Evolutionary conservation across 2,113 vertebrate genomes (phyloP), one percentile per base, ranked within the genome.

Genomic region (Takifugu flavidus): DNA sequence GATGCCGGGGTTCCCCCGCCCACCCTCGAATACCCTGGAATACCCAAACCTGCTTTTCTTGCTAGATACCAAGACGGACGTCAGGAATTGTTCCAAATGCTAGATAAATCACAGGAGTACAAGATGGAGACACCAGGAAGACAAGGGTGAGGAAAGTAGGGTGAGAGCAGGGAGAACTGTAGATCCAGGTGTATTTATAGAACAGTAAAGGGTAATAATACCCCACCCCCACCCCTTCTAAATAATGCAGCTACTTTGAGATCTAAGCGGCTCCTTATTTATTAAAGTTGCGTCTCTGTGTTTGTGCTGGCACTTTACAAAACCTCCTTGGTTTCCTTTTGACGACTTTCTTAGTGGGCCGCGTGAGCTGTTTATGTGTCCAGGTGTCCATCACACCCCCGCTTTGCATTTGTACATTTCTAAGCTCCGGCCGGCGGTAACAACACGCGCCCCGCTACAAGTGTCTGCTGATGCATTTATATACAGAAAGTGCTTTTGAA

Each of bases 171-270:
- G 79, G 67, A 71, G 78, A 79, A 74, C 84, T 82, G 86, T 73
- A 76, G 71, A 79, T 86, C 69, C 58, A 83, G 73, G 79, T 83
- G 71, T 87, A 87, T 87, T 85, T 89, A 84, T 87, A 86, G 67
- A 67, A 44, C 65, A 56, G 45, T 15, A 75, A 85, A 58, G 49
- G 29, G 47, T 72, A 60, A 67, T 3, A 49, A 54, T 61, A 45
- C 52, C 65, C 6, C 57, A 13, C 56, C 14, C 44, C 3, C 44
- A 31, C 49, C 62, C 59, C 78, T 86, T 75, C 78, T 89, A 79
- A 89, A 86, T 86, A 83, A 87, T 89, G 82, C 83, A 89, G 53
- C 75, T 70, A 75, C 79, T 81, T 68, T 70, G 83, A 79, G 78
- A 83, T 85, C 77, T 73, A 46, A 83, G 80, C 64, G 80, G 80